Conservation (phyloP, 2,797 vertebrate species). For the Chloroceryle inda region DNA sequence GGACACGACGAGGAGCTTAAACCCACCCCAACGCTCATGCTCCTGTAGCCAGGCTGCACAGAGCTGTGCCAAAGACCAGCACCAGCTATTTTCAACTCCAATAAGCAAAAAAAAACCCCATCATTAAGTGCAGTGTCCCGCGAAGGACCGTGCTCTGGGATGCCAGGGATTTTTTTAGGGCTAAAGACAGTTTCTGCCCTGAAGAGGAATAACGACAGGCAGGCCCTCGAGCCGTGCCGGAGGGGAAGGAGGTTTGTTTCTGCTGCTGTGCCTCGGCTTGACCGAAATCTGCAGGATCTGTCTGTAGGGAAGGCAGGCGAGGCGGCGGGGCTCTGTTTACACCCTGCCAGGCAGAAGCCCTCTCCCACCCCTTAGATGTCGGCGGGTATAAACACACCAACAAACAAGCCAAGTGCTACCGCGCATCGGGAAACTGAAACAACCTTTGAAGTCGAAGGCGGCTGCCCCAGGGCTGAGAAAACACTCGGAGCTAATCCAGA, state of each 20-base stretch:
- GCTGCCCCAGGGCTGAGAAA: constrained; percentile 45
- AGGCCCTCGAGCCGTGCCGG: neutral
- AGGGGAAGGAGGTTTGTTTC: neutral
- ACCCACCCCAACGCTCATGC: accelerated
- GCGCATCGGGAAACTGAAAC: neutral
- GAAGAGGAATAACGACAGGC: neutral
- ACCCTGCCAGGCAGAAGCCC: constrained; percentile 59
- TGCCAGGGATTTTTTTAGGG: neutral
- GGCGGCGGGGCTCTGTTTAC: constrained; percentile 39
- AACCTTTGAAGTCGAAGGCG: constrained; percentile 42
- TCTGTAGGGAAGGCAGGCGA: neutral
- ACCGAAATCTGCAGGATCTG: neutral
- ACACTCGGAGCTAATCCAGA: constrained; percentile 37
- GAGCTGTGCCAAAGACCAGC: neutral
- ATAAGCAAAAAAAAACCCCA: neutral
- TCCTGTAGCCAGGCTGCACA: neutral
- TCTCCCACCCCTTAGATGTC: constrained; percentile 56
- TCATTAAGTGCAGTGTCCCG: neutral
- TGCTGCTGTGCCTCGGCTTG: neutral
- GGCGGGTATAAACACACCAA: constrained; percentile 38
- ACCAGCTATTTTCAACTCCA: neutral
- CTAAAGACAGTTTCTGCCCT: neutral
- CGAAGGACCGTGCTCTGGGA: neutral
- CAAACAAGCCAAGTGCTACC: constrained; percentile 33
- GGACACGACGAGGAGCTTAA: neutral